A percentile compares a stretch with the other conserved stretches of the same genome.
Evolutionary conservation across 2,113 vertebrate species (phyloP).

Genomic region (Gallinago jamesoni): DNA sequence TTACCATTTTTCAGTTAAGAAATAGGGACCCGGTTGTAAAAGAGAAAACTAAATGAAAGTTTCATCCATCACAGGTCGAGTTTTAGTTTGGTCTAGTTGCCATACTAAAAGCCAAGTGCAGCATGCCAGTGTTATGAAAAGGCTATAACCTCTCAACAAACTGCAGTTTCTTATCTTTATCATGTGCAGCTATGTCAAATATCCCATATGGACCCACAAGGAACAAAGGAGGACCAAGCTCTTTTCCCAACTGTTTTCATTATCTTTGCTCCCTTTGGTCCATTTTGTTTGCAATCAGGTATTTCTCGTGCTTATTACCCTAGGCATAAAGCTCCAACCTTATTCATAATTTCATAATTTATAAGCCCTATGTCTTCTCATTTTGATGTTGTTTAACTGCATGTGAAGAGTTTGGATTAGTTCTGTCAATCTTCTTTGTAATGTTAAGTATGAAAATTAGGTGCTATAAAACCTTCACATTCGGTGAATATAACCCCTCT

Average conservation of each 20-base stretch:
- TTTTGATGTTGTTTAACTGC: constrained; percentile 14
- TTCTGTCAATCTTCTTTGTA: constrained; percentile 3
- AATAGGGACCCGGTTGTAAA: not conserved
- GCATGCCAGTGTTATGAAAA: not conserved
- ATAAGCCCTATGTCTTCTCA: not conserved
- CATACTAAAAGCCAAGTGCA: not conserved
- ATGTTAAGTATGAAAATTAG: not conserved
- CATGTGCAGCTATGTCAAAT: not conserved
- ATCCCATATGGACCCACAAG: not conserved
- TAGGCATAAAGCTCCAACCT: not conserved
- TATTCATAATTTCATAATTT: not conserved
- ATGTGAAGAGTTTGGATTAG: not conserved
- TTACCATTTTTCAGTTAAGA: not conserved
- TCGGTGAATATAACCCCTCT: not conserved
- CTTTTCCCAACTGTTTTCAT: not conserved
- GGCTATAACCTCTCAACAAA: not conserved
- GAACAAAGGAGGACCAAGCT: not conserved
- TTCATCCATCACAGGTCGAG: not conserved
- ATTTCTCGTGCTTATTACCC: not conserved
- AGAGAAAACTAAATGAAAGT: not conserved
- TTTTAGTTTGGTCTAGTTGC: not conserved
- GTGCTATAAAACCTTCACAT: not conserved
- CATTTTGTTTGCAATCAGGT: not conserved
- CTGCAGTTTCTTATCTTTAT: not conserved
- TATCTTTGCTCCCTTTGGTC: not conserved